Conservation (phyloP, 2,797 vertebrate species). For the Ptychobarbus kaznakovi region DNA sequence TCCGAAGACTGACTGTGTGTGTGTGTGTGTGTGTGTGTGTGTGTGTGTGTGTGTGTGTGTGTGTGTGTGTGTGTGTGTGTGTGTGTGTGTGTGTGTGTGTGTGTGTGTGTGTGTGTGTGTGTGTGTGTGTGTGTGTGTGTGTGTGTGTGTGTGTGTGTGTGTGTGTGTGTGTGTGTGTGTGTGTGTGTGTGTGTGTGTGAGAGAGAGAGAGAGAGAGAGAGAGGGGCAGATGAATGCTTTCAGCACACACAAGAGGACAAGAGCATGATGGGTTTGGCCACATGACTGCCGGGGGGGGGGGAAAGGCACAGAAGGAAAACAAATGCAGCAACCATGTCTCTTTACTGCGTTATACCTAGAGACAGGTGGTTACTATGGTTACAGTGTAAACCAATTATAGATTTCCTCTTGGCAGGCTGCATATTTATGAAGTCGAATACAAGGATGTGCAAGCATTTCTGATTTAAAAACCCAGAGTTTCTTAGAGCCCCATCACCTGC, state of each 20-base stretch:
- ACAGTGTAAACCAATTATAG: conserved; percentile 55
- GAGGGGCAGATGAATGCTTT: conserved; percentile 13
- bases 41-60: background rate
- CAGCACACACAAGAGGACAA: background rate
- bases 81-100: background rate
- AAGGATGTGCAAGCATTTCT: conserved; percentile 24
- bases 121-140: background rate
- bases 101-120: background rate
- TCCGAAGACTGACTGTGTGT: background rate
- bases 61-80: background rate
- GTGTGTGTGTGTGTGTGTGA: background rate
- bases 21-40: background rate
- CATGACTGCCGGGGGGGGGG: background rate
- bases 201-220: no score
- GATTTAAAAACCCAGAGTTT: conserved; percentile 17
- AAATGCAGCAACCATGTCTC: conserved; percentile 43
- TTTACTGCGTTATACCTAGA: conserved; percentile 47
- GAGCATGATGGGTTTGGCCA: conserved; percentile 17
- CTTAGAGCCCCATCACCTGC: background rate
- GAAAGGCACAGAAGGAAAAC: conserved; percentile 29
- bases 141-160: background rate
- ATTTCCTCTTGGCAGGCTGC: conserved; percentile 37
- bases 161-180: background rate
- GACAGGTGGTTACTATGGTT: conserved; percentile 61
- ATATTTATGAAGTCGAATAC: conserved; percentile 19